Evolutionary conservation across 2,113 vertebrate genomes (phyloP).

Genomic region (Nyctereutes procyonoides): DNA sequence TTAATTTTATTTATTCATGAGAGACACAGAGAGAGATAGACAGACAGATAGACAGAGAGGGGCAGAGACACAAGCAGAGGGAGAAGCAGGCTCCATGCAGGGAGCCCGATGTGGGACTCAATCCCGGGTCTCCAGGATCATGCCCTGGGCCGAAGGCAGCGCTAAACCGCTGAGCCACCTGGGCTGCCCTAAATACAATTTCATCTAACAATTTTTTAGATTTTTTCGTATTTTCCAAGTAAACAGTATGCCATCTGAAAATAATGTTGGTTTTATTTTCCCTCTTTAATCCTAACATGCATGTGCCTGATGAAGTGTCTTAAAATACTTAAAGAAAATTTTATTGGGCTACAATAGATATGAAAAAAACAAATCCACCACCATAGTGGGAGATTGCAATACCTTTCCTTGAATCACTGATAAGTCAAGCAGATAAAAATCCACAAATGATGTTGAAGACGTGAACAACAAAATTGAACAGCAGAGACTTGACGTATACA

Average conservation of each 20-base stretch:
- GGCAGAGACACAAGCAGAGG: too few relatives aligned
- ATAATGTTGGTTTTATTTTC: conserved; percentile 14
- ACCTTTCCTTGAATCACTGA: not conserved
- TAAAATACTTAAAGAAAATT: not conserved
- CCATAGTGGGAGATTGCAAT: not conserved
- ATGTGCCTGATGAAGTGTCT: not conserved
- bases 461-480: not conserved
- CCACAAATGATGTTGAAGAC: not conserved
- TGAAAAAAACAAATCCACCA: not conserved
- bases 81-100: too few relatives aligned
- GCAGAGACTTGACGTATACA: not conserved
- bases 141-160: too few relatives aligned
- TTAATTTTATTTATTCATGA: too few relatives aligned
- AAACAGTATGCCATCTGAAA: not conserved
- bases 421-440: not conserved
- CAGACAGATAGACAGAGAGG: too few relatives aligned
- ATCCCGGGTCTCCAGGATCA: too few relatives aligned
- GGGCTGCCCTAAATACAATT: too few relatives aligned
- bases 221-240: not conserved
- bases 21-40: too few relatives aligned
- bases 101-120: too few relatives aligned
- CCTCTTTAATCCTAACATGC: not conserved
- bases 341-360: not conserved
- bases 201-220: not conserved
- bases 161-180: too few relatives aligned